Conservation (phyloP, 2,797 vertebrate species). For the Hybognathus amarus region DNA sequence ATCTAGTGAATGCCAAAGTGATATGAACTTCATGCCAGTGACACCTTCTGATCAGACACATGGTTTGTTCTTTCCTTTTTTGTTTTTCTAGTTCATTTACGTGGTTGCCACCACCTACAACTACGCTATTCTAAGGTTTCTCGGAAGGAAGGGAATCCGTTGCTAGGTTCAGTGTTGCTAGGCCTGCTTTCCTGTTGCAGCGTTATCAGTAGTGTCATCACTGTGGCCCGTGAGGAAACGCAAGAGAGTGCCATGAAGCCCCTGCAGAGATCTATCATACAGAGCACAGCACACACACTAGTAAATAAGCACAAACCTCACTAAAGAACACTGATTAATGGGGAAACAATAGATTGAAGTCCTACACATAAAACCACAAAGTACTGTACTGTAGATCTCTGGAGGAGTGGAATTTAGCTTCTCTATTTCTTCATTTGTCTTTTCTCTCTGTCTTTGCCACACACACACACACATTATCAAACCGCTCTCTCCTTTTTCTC, state of each 20-base stretch:
- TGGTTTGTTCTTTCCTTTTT: conserved; percentile 15
- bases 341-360: background rate
- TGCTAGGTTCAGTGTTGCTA: conserved; percentile 77
- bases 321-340: background rate
- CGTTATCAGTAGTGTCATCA: conserved; percentile 60
- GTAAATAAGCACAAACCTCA: conserved; percentile 23
- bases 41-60: background rate
- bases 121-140: conserved; percentile 94
- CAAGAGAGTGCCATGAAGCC: conserved; percentile 53
- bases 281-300: conserved; percentile 25
- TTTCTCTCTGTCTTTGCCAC: background rate
- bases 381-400: conserved; percentile 34
- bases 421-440: conserved; percentile 24
- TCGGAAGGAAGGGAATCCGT: conserved; percentile 91
- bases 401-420: conserved; percentile 37
- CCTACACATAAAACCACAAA: conserved; percentile 24
- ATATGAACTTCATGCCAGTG: background rate
- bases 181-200: conserved; percentile 42
- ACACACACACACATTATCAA: conserved; percentile 1
- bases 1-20: background rate
- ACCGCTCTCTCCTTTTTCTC: background rate
- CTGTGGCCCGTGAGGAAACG: conserved; percentile 42
- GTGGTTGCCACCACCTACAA: conserved; percentile 96
- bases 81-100: conserved; percentile 86
- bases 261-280: conserved; percentile 33